Percentiles rank a stretch among this genome's conserved stretches.
Conservation (phyloP, 2,888 invertebrate genomes). For the Drosophila leonis region DNA sequence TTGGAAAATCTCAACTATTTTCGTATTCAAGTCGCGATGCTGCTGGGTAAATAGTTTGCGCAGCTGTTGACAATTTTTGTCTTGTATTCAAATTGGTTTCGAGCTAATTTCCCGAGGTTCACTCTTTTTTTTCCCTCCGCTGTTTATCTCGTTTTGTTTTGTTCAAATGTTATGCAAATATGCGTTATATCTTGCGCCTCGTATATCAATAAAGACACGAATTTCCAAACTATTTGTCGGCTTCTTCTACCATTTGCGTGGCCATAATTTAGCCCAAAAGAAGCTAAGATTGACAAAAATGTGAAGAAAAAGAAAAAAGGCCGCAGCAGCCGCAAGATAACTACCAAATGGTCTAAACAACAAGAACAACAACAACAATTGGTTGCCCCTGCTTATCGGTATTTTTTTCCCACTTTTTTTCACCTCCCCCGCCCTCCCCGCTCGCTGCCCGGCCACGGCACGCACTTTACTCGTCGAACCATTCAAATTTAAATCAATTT, state of each 20-base stretch:
- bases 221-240: conserved; percentile 14
- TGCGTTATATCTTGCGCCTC: conserved; percentile 22
- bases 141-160: conserved; percentile 23
- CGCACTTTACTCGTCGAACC: conserved; percentile 73
- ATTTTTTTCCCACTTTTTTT: conserved; percentile 62
- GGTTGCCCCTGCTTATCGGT: conserved; percentile 52
- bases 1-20: conserved; percentile 16
- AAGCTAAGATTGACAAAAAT: conserved; percentile 19
- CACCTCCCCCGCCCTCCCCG: conserved; percentile 10
- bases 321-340: conserved; percentile 38
- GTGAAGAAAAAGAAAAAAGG: conserved; percentile 7
- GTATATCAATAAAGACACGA: conserved; percentile 11
- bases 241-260: background rate
- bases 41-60: conserved; percentile 5
- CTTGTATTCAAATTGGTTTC: conserved; percentile 6
- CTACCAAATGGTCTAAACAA: conserved; percentile 28
- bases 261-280: conserved; percentile 26
- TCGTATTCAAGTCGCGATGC: background rate
- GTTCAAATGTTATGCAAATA: conserved; percentile 50
- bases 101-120: background rate
- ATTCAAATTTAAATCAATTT: conserved; percentile 82
- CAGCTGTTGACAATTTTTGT: conserved; percentile 9
- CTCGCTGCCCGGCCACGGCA: background rate
- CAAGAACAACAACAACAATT: conserved; percentile 27
- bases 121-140: background rate